Base-by-base conservation (phyloP, 30 jellyfish, hydroid and myxozoan genomes). In the Chironex yamaguchii region DNA sequence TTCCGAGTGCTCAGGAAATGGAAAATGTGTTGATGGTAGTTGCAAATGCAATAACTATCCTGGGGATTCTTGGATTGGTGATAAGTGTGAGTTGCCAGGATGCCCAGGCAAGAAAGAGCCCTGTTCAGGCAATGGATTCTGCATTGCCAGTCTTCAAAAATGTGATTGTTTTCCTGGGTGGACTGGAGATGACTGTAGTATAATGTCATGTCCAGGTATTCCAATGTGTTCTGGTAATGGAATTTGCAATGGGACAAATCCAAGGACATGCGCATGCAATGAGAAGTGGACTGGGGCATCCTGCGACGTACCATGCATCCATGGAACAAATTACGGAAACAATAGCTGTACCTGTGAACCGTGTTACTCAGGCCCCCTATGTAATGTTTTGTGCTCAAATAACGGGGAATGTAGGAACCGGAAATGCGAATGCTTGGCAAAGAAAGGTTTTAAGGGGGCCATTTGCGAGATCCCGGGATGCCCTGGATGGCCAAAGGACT, bases 401-500 rank as follows among this genome's bases (percentile, higher is more conserved):
- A 83, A 83, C 62, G 93, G 93, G 25, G 29, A 49, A 49, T 83
- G 93, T 28, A 64, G 31, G 23, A 68, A 83, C 27, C 87, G 93
- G 20, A 66, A 42, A 13, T 83, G 93, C 62, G 82, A 69, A 53
- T 83, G 93, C 36, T 81, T 69, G 36, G 86, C 79, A 42, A 62
- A 32, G 1, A 83, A 83, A 62, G 93, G 93, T 0, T 83, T 36
- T 82, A 83, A 83, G 27, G 93, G 93, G 6, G 26, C 12, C 49
- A 50, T 68, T 22, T 83, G 93, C 62, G 70, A 70, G 23, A 54
- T 26, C 0, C 87, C 82, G 2, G 93, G 93, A 3, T 83, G 93
- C 67, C 82, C 93, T 0, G 93, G 93, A 14, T 83, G 93, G 93
- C 93, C 93, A 30, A 73, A 50, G 22, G 72, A 83, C 36, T 83